A percentile compares a stretch with the other conserved stretches of the same genome.
Conservation (phyloP, 2,888 invertebrate genomes). For the Euplexia lucipara region DNA sequence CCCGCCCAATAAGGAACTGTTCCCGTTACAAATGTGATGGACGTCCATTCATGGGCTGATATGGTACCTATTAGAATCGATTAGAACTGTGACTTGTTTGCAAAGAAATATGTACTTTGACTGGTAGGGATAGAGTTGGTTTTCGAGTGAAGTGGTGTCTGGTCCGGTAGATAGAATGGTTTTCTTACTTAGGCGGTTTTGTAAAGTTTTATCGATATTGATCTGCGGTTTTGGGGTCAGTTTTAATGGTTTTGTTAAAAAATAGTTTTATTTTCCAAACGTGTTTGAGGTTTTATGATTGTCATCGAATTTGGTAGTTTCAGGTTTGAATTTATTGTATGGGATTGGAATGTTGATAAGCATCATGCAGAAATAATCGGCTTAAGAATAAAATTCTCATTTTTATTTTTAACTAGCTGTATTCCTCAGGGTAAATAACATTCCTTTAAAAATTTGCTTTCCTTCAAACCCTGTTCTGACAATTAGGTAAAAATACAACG, state of each 20-base stretch:
- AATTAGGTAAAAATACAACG: too few species aligned
- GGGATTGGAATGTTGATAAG: too few species aligned
- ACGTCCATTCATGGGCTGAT: conserved; percentile 51
- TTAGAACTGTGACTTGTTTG: conserved; percentile 14
- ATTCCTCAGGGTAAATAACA: too few species aligned
- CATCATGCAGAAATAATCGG: too few species aligned
- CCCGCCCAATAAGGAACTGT: conserved; percentile 62
- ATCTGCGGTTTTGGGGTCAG: neutral
- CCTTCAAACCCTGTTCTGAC: too few species aligned
- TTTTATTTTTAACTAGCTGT: too few species aligned
- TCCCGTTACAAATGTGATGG: conserved; percentile 66
- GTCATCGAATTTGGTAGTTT: too few species aligned
- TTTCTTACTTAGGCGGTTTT: neutral
- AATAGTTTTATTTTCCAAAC: neutral
- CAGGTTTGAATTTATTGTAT: too few species aligned
- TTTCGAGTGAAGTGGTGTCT: neutral
- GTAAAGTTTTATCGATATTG: neutral
- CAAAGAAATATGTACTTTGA: neutral
- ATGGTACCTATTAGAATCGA: conserved; percentile 48
- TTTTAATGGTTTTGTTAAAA: conserved; percentile 6
- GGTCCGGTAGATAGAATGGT: neutral
- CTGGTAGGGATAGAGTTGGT: fast-evolving
- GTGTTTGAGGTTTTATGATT: neutral
- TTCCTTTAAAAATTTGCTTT: too few species aligned
- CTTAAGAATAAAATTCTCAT: too few species aligned